Conservation (phyloP, 1,140 invertebrate species). For the Dreissena rostriformis region DNA sequence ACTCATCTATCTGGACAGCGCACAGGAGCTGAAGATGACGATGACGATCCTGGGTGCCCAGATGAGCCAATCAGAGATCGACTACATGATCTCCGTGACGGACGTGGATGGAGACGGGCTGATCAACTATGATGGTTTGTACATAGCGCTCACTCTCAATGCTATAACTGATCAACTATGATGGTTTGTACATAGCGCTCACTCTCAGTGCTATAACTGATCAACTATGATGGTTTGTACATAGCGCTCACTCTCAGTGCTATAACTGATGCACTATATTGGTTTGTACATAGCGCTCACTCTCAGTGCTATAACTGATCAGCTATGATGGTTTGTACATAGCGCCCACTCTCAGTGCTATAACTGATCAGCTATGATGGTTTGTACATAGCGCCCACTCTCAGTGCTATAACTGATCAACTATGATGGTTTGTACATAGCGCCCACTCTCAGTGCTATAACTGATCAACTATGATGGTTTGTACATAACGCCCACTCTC, state of each 20-base stretch:
- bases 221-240: neutral
- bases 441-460: no score
- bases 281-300: neutral
- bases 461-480: conserved; percentile 53
- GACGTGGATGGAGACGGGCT: conserved; percentile 49
- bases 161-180: no score
- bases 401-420: neutral
- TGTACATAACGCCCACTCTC: neutral
- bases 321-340: neutral
- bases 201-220: no score
- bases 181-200: neutral
- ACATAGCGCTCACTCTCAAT: neutral
- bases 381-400: neutral
- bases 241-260: neutral
- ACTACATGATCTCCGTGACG: conserved; percentile 41
- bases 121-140: conserved; percentile 49
- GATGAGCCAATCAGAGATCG: conserved; percentile 37
- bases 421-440: neutral
- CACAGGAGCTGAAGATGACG: conserved; percentile 12
- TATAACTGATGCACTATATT: neutral
- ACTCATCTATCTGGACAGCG: neutral
- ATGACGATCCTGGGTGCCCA: conserved; percentile 43
- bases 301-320: neutral
- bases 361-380: neutral
- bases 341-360: neutral